Evolutionary conservation across 2,113 vertebrate genomes (phyloP).

Genomic region (Gracilinanus agilis): DNA sequence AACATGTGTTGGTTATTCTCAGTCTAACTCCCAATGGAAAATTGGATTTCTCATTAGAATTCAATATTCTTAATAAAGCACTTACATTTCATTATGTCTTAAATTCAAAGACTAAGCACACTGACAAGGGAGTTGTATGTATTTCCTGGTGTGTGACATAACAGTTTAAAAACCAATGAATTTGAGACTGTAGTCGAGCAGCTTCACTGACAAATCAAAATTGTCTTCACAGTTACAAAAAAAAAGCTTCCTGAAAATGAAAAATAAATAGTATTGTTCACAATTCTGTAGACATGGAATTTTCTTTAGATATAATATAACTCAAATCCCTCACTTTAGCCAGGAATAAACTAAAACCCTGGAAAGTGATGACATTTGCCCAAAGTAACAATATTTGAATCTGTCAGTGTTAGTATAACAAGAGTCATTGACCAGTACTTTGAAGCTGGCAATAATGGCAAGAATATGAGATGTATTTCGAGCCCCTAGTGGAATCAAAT

Average conservation of each 20-base stretch:
- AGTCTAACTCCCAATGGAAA: background rate
- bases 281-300: background rate
- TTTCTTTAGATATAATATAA: background rate
- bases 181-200: background rate
- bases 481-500: background rate
- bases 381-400: background rate
- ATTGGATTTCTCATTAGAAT: background rate
- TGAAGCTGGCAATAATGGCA: background rate
- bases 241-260: background rate
- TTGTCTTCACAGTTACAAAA: background rate
- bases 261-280: background rate
- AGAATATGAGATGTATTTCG: background rate
- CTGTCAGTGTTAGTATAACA: background rate
- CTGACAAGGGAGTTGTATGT: background rate
- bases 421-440: background rate
- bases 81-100: conserved; percentile 21
- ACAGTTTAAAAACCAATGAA: background rate
- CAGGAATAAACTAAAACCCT: background rate
- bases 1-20: conserved; percentile 2
- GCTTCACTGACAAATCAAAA: background rate
- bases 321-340: background rate
- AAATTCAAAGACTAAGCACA: conserved; percentile 21
- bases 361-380: background rate
- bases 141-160: background rate
- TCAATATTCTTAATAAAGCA: background rate